Base-by-base conservation (phyloP, 2,888 invertebrate species). In the Meta bourneti region DNA sequence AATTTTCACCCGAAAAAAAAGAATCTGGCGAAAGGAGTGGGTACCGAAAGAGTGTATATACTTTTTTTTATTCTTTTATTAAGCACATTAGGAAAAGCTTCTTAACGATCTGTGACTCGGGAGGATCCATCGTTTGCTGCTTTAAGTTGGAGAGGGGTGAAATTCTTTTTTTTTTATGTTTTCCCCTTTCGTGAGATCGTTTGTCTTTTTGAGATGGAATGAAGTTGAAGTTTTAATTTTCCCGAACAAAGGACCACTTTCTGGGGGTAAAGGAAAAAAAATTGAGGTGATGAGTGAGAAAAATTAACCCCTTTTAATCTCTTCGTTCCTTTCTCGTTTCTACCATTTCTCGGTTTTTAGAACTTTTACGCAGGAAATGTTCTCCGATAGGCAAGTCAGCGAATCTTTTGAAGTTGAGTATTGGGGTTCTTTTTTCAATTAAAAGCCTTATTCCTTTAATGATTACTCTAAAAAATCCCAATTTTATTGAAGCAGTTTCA, bases 161-260 rank as follows among this genome's bases (percentile, higher is more conserved):
- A 79, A 20, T 80, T 71, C 54, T 71, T 78, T 79, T 72, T 71
- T 34, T 79, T 72, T 71, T 34, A 4, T 4, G 34, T 84, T 85
- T 48, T 75, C 74, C 52, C 20, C 19, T 48, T 74, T 49, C 69
- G 54, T 52, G 71, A 34, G 19, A 72, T 81, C 81, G 74, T 88
- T 81, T 88, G 81, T 75, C 88, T 81, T 88, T 86, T 81, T 61
- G 74, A 20, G 51, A 82, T 11, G 19, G 69, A 81, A 81, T 70
- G 77, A 80, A 77, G 80, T 51, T 51, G 61, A 81, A 81, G 70
- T 54, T 88, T 81, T 88, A 87, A 87, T 87, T 87, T 87, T 61
- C 80, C 49, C 70, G 61, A 78, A 86, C 86, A 86, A 86, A 77
- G 19, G 61, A 85, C 48, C 69, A 49, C 77, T 61, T 72, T 74